Evolutionary conservation across 2,888 invertebrate genomes (phyloP), one percentile per base, ranked within the genome.

Genomic region (Minunthozetes semirufus): DNA sequence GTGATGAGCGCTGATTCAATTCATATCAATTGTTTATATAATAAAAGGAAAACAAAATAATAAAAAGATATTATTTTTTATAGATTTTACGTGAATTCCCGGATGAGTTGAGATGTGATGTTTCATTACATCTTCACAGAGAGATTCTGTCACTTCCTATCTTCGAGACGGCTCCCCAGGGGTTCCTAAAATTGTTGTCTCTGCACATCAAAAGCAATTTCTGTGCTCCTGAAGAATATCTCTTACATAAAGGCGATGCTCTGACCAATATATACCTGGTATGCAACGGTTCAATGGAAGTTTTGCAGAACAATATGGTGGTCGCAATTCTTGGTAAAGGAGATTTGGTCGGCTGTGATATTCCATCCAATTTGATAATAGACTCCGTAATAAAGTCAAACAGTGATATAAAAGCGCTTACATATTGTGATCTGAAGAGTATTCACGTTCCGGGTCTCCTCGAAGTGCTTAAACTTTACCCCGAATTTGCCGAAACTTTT

Each of bases 251-350:
- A 85, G 95, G 95, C 56, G 96, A 96, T 81, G 94, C 94, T 8
- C 87, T 96, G 38, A 90, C 91, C 77, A 93, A 93, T 82, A 92
- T 96, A 80, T 95, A 94, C 84, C 94, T 95, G 84, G 89, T 96
- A 79, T 95, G 94, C 85, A 95, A 95, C 82, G 96, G 96, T 8
- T 94, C 94, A 38, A 94, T 96, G 94, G 96, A 96, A 85, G 94
- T 96, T 63, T 91, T 96, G 81, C 94, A 95, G 83, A 91, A 94
- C 81, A 91, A 90, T 78, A 95, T 95, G 93, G 96, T 96, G 73
- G 95, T 96, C 25, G 96, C 96, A 76, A 96, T 97, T 81, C 86
- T 96, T 79, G 96, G 96, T 95, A 96, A 96, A 85, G 96, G 95
- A 53, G 96, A 96, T 85, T 85, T 96, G 79, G 94, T 96, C 72